phyloP scores from a whole-genome alignment of 2,888 invertebrate species.

The Dicyrtomina minuta region DNA sequence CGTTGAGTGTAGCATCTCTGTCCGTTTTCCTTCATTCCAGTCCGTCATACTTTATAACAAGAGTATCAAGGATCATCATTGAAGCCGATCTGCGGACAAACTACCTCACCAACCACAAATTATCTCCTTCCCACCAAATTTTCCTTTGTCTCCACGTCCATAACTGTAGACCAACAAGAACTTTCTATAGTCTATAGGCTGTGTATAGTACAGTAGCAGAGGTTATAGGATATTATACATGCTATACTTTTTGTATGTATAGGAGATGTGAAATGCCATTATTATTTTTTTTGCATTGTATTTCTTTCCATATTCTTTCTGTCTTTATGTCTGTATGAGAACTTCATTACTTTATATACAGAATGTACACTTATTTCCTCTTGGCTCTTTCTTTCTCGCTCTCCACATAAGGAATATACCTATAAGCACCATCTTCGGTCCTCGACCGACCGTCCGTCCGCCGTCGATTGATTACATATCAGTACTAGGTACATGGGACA shows the following conservation, averaged over 20 bases:
- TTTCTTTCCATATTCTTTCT: slow-evolving; percentile 8
- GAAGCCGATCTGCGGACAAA: slow-evolving; percentile 31
- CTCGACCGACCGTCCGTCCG: too few relatives aligned
- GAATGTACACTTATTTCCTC: slow-evolving; percentile 22
- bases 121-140: slow-evolving; percentile 31
- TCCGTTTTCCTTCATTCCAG: slow-evolving; percentile 21
- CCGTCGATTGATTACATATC: neutral
- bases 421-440: too few relatives aligned
- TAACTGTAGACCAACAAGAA: too few relatives aligned
- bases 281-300: neutral
- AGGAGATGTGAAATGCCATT: neutral
- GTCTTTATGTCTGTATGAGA: slow-evolving; percentile 31
- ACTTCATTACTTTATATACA: slow-evolving; percentile 48
- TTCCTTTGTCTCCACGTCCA: slow-evolving; percentile 5
- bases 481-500: too few relatives aligned
- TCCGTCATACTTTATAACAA: slow-evolving; percentile 39
- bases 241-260: neutral
- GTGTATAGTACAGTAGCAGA: too few relatives aligned
- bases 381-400: neutral
- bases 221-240: too few relatives aligned
- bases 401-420: too few relatives aligned
- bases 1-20: neutral
- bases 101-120: slow-evolving; percentile 42
- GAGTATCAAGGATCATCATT: slow-evolving; percentile 36
- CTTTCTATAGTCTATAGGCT: too few relatives aligned